Conservation (phyloP, 2,888 invertebrate genomes). For the Mythimna pallens region DNA sequence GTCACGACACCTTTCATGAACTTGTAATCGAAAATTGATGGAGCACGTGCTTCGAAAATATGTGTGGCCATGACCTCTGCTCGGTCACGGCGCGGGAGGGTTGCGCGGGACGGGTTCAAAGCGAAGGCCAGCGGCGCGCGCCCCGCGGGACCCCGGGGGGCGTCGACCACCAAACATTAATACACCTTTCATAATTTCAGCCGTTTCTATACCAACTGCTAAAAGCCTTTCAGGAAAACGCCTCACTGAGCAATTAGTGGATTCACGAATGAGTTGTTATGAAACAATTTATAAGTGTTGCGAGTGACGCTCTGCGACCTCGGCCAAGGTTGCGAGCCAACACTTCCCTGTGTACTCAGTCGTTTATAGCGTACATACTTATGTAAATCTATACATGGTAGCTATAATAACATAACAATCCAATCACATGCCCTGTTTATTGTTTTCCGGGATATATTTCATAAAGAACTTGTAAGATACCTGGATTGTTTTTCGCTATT, state of each 20-base stretch:
- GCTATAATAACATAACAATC: conserved; percentile 65
- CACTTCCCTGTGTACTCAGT: conserved; percentile 88
- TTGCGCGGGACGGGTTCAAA: conserved; percentile 74
- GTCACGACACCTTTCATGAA: conserved; percentile 51
- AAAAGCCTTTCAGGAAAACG: conserved; percentile 64
- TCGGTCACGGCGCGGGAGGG: conserved; percentile 78
- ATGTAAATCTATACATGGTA: conserved; percentile 73
- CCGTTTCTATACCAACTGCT: conserved; percentile 68
- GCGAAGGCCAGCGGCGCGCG: conserved; percentile 71
- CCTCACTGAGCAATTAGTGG: conserved; percentile 69
- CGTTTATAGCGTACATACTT: conserved; percentile 79
- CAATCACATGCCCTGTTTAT: conserved; percentile 68
- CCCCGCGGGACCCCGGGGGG: conserved; percentile 42
- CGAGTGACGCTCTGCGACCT: conserved; percentile 87
- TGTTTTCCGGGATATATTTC: conserved; percentile 70
- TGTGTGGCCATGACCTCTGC: conserved; percentile 86
- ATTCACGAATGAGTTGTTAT: conserved; percentile 79
- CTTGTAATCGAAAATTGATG: conserved; percentile 69
- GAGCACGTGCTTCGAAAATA: conserved; percentile 81
- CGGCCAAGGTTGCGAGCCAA: conserved; percentile 86
- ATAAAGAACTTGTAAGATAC: conserved; percentile 24
- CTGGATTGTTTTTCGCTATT: conserved; percentile 21
- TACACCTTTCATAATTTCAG: conserved; percentile 67
- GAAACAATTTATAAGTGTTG: conserved; percentile 86
- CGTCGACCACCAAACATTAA: conserved; percentile 65